Percentiles rank a stretch among this genome's conserved stretches.
These are phyloP conservation scores for Anoplius nigerrimus DNA, from an alignment of 2,888 invertebrate species.

Conservation along the genomic window DNA sequence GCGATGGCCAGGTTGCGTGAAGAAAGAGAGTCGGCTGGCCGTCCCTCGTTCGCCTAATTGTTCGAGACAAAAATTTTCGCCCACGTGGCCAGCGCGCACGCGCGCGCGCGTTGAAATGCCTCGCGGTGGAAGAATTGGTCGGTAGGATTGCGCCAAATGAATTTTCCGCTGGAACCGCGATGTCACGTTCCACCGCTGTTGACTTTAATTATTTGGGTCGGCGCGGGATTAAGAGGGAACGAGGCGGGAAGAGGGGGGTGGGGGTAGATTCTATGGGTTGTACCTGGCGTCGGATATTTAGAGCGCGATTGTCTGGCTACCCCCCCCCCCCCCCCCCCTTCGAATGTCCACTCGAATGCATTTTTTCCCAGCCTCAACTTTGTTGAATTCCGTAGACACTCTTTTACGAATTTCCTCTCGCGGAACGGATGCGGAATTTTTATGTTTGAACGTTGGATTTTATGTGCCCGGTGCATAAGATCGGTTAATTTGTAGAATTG, in stretches of 20 bases:
- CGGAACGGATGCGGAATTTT: too few relatives aligned
- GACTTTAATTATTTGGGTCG: conserved; percentile 5
- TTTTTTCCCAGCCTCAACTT: too few relatives aligned
- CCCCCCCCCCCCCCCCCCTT: background rate
- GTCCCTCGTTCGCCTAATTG: conserved; percentile 13
- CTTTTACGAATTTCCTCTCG: too few relatives aligned
- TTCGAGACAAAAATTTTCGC: conserved; percentile 9
- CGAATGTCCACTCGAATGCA: too few relatives aligned
- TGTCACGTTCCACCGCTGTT: background rate
- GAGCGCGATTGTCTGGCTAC: background rate
- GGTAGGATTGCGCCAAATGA: background rate
- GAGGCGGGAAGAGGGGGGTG: conserved; percentile 11
- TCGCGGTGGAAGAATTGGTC: too few relatives aligned
- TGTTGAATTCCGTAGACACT: too few relatives aligned
- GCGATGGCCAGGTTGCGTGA: conserved; percentile 3
- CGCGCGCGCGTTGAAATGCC: too few relatives aligned
- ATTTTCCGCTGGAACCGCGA: background rate
- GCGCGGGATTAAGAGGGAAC: background rate
- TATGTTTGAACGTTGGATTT: too few relatives aligned
- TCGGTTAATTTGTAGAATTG: too few relatives aligned
- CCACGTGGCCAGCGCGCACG: too few relatives aligned
- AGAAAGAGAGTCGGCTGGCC: conserved; percentile 1
- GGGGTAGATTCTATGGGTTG: background rate
- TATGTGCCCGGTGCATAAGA: too few relatives aligned
- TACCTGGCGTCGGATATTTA: conserved; percentile 15